A percentile compares a stretch with the other conserved stretches of the same genome.
These are phyloP conservation scores for Apotomis capreana DNA, from an alignment of 2,888 invertebrate genomes.

Conservation along the genomic window DNA sequence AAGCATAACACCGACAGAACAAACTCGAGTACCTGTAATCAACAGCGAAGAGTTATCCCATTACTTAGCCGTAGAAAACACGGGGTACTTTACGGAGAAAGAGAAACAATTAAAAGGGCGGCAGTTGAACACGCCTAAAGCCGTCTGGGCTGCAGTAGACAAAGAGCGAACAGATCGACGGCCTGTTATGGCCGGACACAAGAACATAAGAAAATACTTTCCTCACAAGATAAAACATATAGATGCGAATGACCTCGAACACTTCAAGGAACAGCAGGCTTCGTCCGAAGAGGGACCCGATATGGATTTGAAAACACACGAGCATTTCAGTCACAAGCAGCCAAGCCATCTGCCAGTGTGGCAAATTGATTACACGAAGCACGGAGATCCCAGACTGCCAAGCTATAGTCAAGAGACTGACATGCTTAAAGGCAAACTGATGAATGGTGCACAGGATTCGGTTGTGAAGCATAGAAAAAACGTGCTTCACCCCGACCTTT, in stretches of 20 bases:
- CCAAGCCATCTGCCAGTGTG: constrained; percentile 63
- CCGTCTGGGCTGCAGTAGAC: constrained; percentile 43
- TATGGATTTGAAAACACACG: constrained; percentile 52
- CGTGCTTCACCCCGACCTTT: constrained; percentile 70
- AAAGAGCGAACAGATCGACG: constrained; percentile 28
- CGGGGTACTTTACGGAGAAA: constrained; percentile 45
- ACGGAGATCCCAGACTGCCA: constrained; percentile 67
- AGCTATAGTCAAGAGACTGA: constrained; percentile 57
- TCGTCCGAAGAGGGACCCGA: constrained; percentile 69
- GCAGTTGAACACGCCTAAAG: constrained; percentile 5
- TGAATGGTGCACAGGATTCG: constrained; percentile 60
- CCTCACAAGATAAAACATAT: constrained; percentile 77
- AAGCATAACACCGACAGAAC: constrained; percentile 51
- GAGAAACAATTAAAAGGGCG: constrained; percentile 1
- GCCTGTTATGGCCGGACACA: constrained; percentile 57
- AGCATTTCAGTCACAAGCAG: constrained; percentile 58
- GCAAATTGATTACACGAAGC: constrained; percentile 75
- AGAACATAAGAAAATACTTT: constrained; percentile 71
- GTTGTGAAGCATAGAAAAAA: constrained; percentile 61
- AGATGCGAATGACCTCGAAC: constrained; percentile 61
- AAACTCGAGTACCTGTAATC: constrained; percentile 62
- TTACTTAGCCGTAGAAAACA: constrained; percentile 58
- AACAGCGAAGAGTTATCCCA: constrained; percentile 70
- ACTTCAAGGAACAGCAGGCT: constrained; percentile 66
- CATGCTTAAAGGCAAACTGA: constrained; percentile 59